Evolutionary conservation across 2,888 invertebrate species (phyloP), one percentile per base, ranked within the genome.

Genomic region (Conistra vaccinii): DNA sequence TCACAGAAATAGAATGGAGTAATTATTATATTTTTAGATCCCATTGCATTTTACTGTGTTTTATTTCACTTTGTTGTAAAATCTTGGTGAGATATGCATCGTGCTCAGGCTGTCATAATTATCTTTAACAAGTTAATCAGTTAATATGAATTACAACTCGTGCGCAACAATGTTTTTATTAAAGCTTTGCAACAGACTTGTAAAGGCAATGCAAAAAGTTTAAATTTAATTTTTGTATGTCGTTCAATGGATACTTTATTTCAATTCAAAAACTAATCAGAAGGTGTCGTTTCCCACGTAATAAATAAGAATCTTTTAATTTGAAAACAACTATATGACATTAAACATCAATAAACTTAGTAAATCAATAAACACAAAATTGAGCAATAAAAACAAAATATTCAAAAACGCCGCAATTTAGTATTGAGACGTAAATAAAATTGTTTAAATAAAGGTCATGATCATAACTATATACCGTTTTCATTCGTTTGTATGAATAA

Each of bases 1-100:
- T 80, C 14, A 76, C 80, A 78, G 66, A 77, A 85, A 88, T 85
- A 89, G 86, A 86, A 66, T 69, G 29, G 5, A 60, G 70, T 77
- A 67, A 80, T 74, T 76, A 75, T 53, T 63, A 7, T 78, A 80
- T 85, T 73, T 82, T 73, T 68, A 62, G 73, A 60, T 60, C 58
- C 12, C 32, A 74, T 66, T 66, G 60, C 45, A 51, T 58, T 42
- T 6, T 26, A 53, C 61, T 35, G 10, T 60, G 1, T 42, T 67
- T 60, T 67, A 55, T 53, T 68, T 63, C 12, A 72, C 1, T 55
- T 58, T 12, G 3, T 6, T 42, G n/a, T 53, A 45, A 65, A 68
- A 63, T 61, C 45, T 78, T 58, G n/a, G 32, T 9, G n/a, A 26
- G 74, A 57, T 62, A 62, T 61, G 23, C 29, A 57, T 75, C 76